phyloP scores from a whole-genome alignment of 1,140 invertebrate genomes.

The Drosophila malerkotliana region DNA sequence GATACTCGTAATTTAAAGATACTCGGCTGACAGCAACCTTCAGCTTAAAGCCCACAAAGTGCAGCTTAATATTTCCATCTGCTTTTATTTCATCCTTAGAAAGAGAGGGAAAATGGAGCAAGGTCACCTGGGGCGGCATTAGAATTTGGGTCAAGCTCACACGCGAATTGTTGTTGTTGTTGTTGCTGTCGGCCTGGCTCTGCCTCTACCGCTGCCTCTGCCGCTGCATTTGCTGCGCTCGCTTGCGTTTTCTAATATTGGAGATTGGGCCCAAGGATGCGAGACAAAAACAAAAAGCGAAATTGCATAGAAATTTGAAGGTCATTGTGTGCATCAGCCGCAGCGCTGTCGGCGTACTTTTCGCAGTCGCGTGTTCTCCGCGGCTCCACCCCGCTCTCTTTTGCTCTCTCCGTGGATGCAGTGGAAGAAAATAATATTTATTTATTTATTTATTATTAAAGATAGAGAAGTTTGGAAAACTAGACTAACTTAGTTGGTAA shows the following conservation, averaged over 20 bases:
- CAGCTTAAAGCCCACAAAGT: slow-evolving; percentile 48
- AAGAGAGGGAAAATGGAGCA: slow-evolving; percentile 65
- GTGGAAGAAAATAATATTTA: not conserved
- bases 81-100: slow-evolving; percentile 28
- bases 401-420: slow-evolving; percentile 18
- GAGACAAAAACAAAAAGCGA: slow-evolving; percentile 56
- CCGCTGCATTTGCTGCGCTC: slow-evolving; percentile 22
- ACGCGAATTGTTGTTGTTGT: slow-evolving; percentile 29
- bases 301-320: slow-evolving; percentile 76
- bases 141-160: slow-evolving; percentile 74
- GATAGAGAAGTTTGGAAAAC: no score
- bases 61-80: slow-evolving; percentile 47
- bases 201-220: not conserved
- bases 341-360: slow-evolving; percentile 23
- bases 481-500: no score
- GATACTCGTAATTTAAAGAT: not conserved
- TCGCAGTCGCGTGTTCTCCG: slow-evolving; percentile 15
- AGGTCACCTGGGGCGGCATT: slow-evolving; percentile 54
- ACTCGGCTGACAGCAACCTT: slow-evolving; percentile 17
- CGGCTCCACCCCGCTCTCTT: slow-evolving; percentile 23
- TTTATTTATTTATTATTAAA: no score
- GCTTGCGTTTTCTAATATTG: slow-evolving; percentile 75
- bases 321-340: slow-evolving; percentile 69
- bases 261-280: slow-evolving; percentile 78
- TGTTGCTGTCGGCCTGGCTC: not conserved